Conservation (phyloP, 2,888 invertebrate genomes). For the Xanthorhoe designata region DNA sequence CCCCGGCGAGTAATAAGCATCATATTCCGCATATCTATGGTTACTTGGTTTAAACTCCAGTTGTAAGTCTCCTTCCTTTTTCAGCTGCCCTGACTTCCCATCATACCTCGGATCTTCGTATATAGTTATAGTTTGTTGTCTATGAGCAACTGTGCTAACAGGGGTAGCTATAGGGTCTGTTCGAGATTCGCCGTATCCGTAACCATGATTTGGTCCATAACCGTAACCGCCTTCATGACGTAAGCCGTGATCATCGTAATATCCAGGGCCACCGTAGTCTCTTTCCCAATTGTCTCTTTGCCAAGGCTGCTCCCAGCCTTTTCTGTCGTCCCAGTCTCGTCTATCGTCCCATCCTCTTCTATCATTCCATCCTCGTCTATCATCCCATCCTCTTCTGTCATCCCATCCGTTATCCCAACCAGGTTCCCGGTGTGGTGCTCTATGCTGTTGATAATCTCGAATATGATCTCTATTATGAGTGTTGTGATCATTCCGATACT, state of each 20-base stretch:
- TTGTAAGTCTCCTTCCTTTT: conserved; percentile 76
- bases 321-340: conserved; percentile 43
- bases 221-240: conserved; percentile 76
- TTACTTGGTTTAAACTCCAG: conserved; percentile 77
- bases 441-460: conserved; percentile 66
- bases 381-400: conserved; percentile 63
- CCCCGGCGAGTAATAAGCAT: conserved; percentile 70
- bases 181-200: conserved; percentile 75
- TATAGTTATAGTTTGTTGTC: conserved; percentile 81
- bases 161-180: conserved; percentile 60
- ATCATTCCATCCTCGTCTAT: conserved; percentile 61
- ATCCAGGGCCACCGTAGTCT: conserved; percentile 74
- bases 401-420: conserved; percentile 68
- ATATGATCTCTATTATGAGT: conserved; percentile 70
- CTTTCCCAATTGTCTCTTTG: conserved; percentile 60
- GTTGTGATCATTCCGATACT: conserved; percentile 71
- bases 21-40: conserved; percentile 75
- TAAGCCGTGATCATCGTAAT: conserved; percentile 73
- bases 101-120: conserved; percentile 81
- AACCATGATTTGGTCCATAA: conserved; percentile 71
- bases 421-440: conserved; percentile 62
- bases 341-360: conserved; percentile 57
- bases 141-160: conserved; percentile 69
- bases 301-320: conserved; percentile 55
- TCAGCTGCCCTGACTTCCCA: conserved; percentile 65